phyloP scores from a whole-genome alignment of 2,888 invertebrate genomes.

The Drosophila borborema region DNA sequence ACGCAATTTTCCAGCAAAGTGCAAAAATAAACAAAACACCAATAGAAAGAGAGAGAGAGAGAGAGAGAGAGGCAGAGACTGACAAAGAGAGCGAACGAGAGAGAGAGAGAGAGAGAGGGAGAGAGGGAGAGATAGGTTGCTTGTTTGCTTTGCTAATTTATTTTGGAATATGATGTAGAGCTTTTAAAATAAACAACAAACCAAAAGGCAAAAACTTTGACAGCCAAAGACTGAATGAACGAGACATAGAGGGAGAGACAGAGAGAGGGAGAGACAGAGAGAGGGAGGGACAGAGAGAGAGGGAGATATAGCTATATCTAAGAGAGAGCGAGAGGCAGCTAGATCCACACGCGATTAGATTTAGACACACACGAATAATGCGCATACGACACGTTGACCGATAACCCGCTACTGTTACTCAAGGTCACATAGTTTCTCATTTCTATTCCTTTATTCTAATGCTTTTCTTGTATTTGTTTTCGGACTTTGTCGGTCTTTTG shows the following conservation, averaged over 20 bases:
- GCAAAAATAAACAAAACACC: constrained; percentile 71
- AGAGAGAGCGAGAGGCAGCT: constrained; percentile 1
- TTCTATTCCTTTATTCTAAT: constrained; percentile 5
- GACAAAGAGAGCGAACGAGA: constrained; percentile 15
- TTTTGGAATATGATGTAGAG: constrained; percentile 79
- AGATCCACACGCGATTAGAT: constrained; percentile 23
- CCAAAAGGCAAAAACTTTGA: constrained; percentile 36
- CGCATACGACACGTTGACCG: constrained; percentile 64
- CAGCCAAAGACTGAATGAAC: constrained; percentile 28
- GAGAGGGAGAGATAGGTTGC: constrained; percentile 23
- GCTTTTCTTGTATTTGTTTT: constrained; percentile 1
- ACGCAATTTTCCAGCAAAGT: constrained; percentile 69
- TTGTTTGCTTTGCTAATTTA: constrained; percentile 73
- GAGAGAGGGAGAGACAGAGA: neutral
- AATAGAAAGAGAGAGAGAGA: constrained; percentile 22
- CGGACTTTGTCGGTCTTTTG: constrained; percentile 5
- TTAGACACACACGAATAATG: constrained; percentile 25
- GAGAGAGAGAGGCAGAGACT: neutral
- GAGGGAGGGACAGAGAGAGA: neutral
- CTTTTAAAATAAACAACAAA: constrained; percentile 74
- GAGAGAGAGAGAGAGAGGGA: neutral
- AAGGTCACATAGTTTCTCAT: constrained; percentile 44
- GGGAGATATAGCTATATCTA: neutral
- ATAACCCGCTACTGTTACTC: constrained; percentile 46
- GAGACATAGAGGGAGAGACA: neutral